Evolutionary conservation across 2,113 vertebrate species (phyloP), one percentile per base, ranked within the genome.

Genomic region (Murina feae): DNA sequence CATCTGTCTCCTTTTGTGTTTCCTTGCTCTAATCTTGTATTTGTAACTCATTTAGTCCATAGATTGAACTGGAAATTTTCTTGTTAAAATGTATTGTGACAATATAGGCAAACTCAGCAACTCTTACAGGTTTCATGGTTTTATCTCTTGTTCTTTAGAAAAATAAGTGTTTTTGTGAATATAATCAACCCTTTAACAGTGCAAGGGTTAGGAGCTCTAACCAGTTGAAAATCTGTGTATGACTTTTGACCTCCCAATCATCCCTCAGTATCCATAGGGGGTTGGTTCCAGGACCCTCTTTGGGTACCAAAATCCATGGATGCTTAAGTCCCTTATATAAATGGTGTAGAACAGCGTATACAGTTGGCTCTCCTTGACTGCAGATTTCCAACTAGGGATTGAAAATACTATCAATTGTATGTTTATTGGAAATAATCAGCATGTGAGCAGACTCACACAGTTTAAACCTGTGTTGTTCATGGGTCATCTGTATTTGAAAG

Each of bases 61-160:
- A 90, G 47, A 44, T 81, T 93, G 11, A 85, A 49, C 14, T 92
- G 39, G 74, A 80, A n/a, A 87, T 75, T 95, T 94, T 79, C 53
- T 79, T 72, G 44, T 91, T 92, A 82, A 69, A 92, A 39, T 86
- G 63, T 90, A 71, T 47, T 92, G 53, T 93, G 35, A 20, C 17
- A 71, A 8, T 47, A 76, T 71, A 55, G 63, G 47, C 51, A 90
- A 74, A 86, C 51, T 93, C 42, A 91, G 32, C 69, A 91, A 25
- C 49, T 42, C 47, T 79, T 92, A 39, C 4, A 68, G 37, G 47
- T 92, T 92, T 96, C 85, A 49, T 32, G 20, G 23, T 90, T 90
- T 92, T 60, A 63, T 25, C 39, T 92, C 30, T 85, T 69, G 2
- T 86, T 55, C n/a, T 88, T 79, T 35, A 84, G 65, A 28, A 90